phyloP scores from a whole-genome alignment of 2,888 invertebrate species.

The Drosophila atripex region DNA sequence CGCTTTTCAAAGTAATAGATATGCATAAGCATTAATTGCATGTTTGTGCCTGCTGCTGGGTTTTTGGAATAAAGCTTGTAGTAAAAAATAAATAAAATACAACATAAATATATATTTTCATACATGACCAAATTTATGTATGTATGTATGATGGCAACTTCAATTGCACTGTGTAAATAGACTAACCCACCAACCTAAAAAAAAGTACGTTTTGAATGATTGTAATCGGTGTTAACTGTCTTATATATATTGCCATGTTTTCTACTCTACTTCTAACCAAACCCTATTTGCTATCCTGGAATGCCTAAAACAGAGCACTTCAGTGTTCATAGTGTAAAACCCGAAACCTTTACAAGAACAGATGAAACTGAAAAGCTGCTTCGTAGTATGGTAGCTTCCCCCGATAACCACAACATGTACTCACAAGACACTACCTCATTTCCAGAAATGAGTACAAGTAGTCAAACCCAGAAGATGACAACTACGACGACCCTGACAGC shows the following conservation, averaged over 20 bases:
- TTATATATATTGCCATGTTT: conserved; percentile 77
- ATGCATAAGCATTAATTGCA: conserved; percentile 65
- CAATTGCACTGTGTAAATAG: conserved; percentile 70
- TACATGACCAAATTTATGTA: conserved; percentile 14
- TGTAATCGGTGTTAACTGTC: conserved; percentile 77
- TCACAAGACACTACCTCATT: conserved; percentile 83
- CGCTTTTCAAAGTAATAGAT: conserved; percentile 42
- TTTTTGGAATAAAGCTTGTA: conserved; percentile 73
- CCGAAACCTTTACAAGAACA: conserved; percentile 72
- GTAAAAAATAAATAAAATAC: conserved; percentile 18
- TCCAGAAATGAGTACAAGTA: conserved; percentile 83
- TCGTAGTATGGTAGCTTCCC: conserved; percentile 66
- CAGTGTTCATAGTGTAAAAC: conserved; percentile 81
- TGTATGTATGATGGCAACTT: conserved; percentile 32
- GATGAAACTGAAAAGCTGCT: conserved; percentile 82
- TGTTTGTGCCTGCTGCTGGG: conserved; percentile 78
- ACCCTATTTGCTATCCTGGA: conserved; percentile 54
- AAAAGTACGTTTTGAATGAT: conserved; percentile 49
- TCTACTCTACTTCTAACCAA: conserved; percentile 61
- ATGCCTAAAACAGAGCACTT: conserved; percentile 80
- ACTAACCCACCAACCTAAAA: conserved; percentile 57
- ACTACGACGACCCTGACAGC: conserved; percentile 56
- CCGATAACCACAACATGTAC: conserved; percentile 50
- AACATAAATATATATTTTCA: conserved; percentile 17
- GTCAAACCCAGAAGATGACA: conserved; percentile 71